Evolutionary conservation across 2,797 vertebrate species (phyloP).

Genomic region (Cryptoprocta ferox): DNA sequence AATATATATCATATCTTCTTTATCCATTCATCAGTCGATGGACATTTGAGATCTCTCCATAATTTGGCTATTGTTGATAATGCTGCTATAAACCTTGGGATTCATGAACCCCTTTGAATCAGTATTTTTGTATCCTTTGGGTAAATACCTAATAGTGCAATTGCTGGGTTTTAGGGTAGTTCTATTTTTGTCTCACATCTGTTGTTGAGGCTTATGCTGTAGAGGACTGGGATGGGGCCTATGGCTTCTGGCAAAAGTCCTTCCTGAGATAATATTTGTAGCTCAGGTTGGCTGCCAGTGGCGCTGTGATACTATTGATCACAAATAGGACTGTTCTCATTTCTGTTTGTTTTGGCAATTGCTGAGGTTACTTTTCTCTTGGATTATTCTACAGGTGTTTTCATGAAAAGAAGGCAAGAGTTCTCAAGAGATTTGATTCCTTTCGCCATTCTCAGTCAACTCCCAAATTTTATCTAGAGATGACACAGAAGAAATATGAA

Average conservation of each 20-base stretch:
- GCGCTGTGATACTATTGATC: neutral
- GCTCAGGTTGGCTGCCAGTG: neutral
- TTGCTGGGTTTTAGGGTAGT: too few species aligned
- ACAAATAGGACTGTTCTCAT: neutral
- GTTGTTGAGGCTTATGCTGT: neutral
- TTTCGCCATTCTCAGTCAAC: neutral
- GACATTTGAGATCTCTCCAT: too few species aligned
- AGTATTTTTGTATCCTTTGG: too few species aligned
- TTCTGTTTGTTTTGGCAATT: neutral
- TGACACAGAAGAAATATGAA: neutral
- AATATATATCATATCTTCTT: too few species aligned
- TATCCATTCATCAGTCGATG: too few species aligned
- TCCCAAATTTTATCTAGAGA: conserved; percentile 11
- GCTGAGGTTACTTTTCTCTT: neutral
- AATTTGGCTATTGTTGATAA: too few species aligned
- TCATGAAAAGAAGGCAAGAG: neutral
- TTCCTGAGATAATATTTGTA: neutral
- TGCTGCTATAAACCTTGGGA: too few species aligned
- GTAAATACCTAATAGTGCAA: too few species aligned
- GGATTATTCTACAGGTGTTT: neutral
- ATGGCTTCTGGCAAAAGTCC: neutral
- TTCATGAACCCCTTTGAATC: too few species aligned
- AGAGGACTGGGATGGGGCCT: neutral
- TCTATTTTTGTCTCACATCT: neutral
- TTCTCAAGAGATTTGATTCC: conserved; percentile 5